Base-by-base conservation (phyloP, 2,888 invertebrate species). In the Cryptophagus acutangulus region DNA sequence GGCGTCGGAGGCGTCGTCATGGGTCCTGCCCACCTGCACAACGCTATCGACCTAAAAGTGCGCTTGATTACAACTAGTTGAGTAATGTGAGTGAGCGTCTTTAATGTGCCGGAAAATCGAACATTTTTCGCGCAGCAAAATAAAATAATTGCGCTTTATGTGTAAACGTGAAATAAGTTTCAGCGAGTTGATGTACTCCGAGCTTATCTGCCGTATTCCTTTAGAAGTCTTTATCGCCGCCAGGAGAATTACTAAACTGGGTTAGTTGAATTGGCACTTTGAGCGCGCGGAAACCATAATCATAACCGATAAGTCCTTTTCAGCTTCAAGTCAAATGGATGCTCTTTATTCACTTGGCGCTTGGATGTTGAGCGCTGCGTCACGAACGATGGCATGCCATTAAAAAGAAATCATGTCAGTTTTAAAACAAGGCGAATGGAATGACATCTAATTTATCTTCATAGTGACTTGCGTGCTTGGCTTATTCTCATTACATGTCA, bases 231-330 rank as follows among this genome's bases (percentile, higher is more conserved):
- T 52, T 55, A 52, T 52, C 52, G 48, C 35, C 44, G 45, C 36
- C 43, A 43, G 37, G 45, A 45, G 49, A 46, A 50, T 51, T 49
- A 49, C 43, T 41, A 48, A 56, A 54, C 47, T 54, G 48, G 54
- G 55, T 56, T 56, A 55, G 48, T 52, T 52, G 55, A 55, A 55
- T 54, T 51, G 56, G 49, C 48, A 48, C 52, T 56, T 52, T 40
- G 46, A 49, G 42, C 40, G n/a, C n/a, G 48, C 38, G 47, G 48
- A 49, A 54, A 45, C 52, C 47, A 51, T 52, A 51, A 55, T 55
- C 54, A 52, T 54, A 55, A 54, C 50, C 52, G 55, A 52, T 52
- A 52, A 50, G 46, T 49, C 47, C 46, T 48, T 50, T 51, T 51
- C 48, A 48, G 45, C 48, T 47, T 13, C 16, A 3, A 30, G 15